Percentiles rank a stretch among this genome's conserved stretches.
Conservation (phyloP, 2,113 vertebrate genomes). For the Nothoprocta perdicaria region DNA sequence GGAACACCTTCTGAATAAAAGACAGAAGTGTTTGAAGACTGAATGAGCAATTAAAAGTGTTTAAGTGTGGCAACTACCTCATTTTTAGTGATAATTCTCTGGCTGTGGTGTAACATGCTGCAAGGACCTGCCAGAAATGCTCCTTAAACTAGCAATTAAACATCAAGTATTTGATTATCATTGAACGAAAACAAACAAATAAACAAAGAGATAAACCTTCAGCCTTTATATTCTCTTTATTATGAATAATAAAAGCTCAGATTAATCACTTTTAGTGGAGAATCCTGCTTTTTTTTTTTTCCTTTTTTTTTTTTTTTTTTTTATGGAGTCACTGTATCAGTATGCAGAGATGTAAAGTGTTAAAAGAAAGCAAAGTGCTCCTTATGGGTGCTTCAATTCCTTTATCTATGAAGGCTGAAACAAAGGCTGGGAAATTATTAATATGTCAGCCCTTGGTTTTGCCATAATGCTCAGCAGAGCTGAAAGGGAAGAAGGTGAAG, state of each 20-base stretch:
- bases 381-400: neutral
- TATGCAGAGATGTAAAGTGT: neutral
- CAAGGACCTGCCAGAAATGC: neutral
- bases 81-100: neutral
- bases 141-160: neutral
- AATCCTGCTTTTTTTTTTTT: neutral
- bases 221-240: neutral
- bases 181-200: neutral
- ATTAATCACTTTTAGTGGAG: neutral
- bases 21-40: neutral
- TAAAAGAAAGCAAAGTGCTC: neutral
- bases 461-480: neutral
- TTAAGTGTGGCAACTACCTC: neutral
- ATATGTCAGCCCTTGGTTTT: neutral
- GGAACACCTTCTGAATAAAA: neutral
- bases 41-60: neutral
- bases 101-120: neutral
- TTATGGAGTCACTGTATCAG: neutral
- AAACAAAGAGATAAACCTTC: no score
- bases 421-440: neutral
- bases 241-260: neutral
- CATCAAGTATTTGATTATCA: neutral
- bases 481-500: neutral
- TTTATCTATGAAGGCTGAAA: neutral
- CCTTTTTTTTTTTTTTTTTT: neutral